Evolutionary conservation across 2,113 vertebrate species (phyloP).

Genomic region (Platysternon megacephalum): DNA sequence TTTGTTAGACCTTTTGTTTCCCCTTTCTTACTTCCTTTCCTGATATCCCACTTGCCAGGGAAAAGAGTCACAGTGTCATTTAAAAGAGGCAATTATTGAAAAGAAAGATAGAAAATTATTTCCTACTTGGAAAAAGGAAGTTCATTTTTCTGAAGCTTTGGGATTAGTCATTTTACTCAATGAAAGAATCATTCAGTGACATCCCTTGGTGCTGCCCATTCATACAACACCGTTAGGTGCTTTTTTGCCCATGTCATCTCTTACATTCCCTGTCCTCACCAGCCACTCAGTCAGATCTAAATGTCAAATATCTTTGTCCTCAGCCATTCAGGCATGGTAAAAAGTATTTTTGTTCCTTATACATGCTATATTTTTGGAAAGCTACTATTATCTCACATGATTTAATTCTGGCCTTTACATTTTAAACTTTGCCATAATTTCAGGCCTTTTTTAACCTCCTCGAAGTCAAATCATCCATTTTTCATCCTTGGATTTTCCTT

Average conservation of each 20-base stretch:
- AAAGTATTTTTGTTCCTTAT: constrained; percentile 58
- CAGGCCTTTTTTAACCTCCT: background rate
- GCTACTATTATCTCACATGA: background rate
- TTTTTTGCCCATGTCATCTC: background rate
- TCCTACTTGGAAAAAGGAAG: background rate
- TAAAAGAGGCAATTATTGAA: background rate
- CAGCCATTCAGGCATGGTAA: constrained; percentile 52
- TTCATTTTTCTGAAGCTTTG: background rate
- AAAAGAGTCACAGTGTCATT: background rate
- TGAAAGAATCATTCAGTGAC: background rate
- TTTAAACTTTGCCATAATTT: constrained; percentile 13
- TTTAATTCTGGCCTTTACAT: background rate
- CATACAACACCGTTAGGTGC: background rate
- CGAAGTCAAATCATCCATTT: background rate
- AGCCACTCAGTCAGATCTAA: constrained; percentile 60
- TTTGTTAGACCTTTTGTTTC: background rate
- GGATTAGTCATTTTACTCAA: background rate
- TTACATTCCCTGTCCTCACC: constrained; percentile 25
- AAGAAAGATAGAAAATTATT: background rate
- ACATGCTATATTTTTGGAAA: constrained; percentile 40
- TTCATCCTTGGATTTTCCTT: background rate
- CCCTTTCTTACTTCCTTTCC: background rate
- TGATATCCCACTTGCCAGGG: rapidly evolving
- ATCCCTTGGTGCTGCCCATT: background rate
- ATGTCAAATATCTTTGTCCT: constrained; percentile 65